Evolutionary conservation across 2,113 vertebrate species (phyloP).

Genomic region (Eclectus roratus): DNA sequence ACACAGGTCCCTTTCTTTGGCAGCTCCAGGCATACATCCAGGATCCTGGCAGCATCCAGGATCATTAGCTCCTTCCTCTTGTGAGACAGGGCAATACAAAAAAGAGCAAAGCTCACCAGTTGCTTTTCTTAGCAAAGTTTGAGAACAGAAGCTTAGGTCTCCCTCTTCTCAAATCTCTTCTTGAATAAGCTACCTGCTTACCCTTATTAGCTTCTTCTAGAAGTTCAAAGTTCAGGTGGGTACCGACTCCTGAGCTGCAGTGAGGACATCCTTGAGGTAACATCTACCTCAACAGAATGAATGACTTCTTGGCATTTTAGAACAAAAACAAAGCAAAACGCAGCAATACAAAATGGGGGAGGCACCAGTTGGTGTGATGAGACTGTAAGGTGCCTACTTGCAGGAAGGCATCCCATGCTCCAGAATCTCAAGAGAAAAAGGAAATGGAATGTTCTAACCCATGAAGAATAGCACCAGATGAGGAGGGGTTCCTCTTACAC

Average conservation of each 20-base stretch:
- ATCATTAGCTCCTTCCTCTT: background rate
- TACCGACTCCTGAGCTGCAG: background rate
- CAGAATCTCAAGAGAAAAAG: background rate
- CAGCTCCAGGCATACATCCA: background rate
- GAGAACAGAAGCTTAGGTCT: background rate
- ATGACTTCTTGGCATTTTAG: background rate
- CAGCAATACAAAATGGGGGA: background rate
- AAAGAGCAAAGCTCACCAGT: background rate
- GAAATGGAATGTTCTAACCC: background rate
- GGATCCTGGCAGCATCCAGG: no score
- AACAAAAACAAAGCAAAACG: background rate
- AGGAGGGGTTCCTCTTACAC: background rate
- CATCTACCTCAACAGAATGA: background rate
- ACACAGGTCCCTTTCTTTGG: background rate
- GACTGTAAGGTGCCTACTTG: background rate
- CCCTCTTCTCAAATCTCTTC: background rate
- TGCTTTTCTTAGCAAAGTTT: background rate
- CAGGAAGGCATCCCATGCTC: background rate
- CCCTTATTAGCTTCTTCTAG: background rate
- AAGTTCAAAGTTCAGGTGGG: background rate
- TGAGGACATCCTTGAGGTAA: background rate
- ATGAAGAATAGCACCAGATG: fast-evolving
- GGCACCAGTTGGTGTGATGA: background rate
- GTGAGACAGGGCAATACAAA: fast-evolving
- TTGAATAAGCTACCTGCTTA: background rate